Base-by-base conservation (phyloP, 2,113 vertebrate genomes). In the Alces alces region DNA sequence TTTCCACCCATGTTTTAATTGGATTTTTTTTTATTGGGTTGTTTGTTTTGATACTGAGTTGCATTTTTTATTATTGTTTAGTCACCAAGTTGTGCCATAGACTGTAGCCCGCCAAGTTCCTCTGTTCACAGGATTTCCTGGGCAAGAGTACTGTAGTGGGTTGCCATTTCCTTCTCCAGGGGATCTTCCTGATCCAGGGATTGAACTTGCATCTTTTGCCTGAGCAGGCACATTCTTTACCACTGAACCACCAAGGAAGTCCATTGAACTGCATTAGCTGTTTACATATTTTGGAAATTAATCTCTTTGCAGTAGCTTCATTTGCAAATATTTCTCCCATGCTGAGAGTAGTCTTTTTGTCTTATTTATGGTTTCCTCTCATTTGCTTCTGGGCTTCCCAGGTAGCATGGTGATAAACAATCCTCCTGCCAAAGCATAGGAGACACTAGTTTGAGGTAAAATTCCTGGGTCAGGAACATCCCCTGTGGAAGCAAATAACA, bases 61-160 rank as follows among this genome's bases (percentile, higher is more conserved):
- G 6, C 66, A 25, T 39, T 73, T 39, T 73, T 73, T 39, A 36
- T 39, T 70, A 19, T 39, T 73, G 36, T 73, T 73, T 39, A 21
- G 19, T 73, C 1, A 0, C 36, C 36, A 73, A 73, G 66, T 73
- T 73, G 66, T 73, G 36, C 66, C 66, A 39, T 25, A 73, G 66
- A 73, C 36, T 39, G 21, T 73, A 39, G 5, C 66, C 19, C 0
- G 0, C 36, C 66, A 39, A 23, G 36, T 73, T 73, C 66, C 36
- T 39, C n/a, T 73, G 66, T 39, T 39, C 21, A 73, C 23, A 36
- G 66, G n/a, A 73, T 73, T 73, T 73, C 66, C 10, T 10, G 13
- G 66, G 21, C 66, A 73, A 73, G 19, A 73, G 6, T 39, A 39
- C 11, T 23, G 11, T 73, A 23, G 9, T 73, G 21, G n/a, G 36